These are phyloP conservation scores for Drosophila prostipennis DNA, from an alignment of 2,888 invertebrate genomes.

Conservation along the genomic window DNA sequence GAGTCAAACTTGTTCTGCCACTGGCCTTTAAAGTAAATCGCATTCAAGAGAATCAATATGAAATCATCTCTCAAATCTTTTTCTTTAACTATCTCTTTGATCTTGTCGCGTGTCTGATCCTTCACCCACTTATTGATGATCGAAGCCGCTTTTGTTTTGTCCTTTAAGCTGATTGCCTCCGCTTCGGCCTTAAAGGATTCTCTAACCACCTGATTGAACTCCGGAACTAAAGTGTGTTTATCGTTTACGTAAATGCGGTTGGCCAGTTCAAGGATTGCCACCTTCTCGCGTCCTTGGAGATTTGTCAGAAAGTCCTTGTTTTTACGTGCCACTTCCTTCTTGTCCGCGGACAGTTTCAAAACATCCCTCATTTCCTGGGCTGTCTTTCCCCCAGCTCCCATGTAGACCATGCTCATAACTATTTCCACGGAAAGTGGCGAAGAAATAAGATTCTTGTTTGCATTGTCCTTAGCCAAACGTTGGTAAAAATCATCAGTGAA, in stretches of 20 bases:
- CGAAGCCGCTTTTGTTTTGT: no score
- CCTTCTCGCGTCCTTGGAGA: background rate
- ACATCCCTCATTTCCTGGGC: constrained; percentile 1
- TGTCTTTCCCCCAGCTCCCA: constrained; percentile 8
- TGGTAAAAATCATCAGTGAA: constrained; percentile 14
- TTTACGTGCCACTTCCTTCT: background rate
- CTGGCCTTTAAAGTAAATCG: constrained; percentile 15
- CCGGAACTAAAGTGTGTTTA: background rate
- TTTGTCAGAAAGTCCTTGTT: background rate
- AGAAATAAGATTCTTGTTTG: background rate
- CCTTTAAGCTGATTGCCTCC: no score
- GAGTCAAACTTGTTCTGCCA: background rate
- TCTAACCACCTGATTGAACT: background rate
- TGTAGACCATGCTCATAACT: constrained; percentile 5
- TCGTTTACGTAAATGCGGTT: constrained; percentile 14
- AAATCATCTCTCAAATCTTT: accelerated
- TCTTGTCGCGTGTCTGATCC: background rate
- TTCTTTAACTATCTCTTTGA: background rate
- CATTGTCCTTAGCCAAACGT: background rate
- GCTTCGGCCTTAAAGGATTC: constrained; percentile 6
- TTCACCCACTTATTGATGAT: no score
- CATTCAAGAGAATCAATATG: background rate
- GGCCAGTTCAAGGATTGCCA: constrained; percentile 2
- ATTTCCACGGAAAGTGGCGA: constrained; percentile 10
- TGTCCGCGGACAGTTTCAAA: background rate